phyloP scores from a whole-genome alignment of 2,888 invertebrate genomes.

The Matsumyia berberina region DNA sequence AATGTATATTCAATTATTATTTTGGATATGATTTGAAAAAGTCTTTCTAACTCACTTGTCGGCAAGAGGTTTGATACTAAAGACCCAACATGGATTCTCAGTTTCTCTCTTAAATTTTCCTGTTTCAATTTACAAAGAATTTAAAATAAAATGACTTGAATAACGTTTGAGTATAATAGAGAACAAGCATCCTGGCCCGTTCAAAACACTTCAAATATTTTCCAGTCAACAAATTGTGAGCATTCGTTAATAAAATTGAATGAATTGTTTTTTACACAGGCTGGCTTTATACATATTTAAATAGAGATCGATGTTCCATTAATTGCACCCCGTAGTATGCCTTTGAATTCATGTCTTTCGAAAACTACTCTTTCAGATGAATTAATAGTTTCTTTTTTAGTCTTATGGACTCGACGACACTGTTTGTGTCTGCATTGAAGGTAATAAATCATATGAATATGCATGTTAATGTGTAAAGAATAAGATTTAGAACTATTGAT shows the following conservation, averaged over 20 bases:
- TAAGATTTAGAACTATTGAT: too few species aligned
- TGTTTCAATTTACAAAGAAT: slow-evolving; percentile 3
- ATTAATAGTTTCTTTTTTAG: too few species aligned
- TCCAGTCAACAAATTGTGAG: not conserved
- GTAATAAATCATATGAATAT: too few species aligned
- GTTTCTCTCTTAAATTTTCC: not conserved
- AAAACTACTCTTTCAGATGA: too few species aligned
- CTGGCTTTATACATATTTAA: too few species aligned
- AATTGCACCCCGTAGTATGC: too few species aligned
- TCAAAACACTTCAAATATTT: not conserved
- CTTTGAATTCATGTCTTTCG: too few species aligned
- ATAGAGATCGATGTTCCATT: too few species aligned
- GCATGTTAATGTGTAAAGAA: too few species aligned
- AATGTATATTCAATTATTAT: not conserved
- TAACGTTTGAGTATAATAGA: not conserved
- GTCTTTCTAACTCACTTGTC: not conserved
- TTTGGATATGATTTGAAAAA: not conserved
- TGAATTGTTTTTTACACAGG: too few species aligned
- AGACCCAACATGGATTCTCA: not conserved
- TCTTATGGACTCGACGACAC: too few species aligned
- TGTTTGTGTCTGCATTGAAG: too few species aligned
- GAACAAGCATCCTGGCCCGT: not conserved
- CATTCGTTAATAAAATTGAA: not conserved
- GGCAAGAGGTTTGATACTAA: not conserved
- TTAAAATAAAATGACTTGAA: not conserved